phyloP scores from a whole-genome alignment of 2,888 invertebrate species.

The Ditula angustiorana region DNA sequence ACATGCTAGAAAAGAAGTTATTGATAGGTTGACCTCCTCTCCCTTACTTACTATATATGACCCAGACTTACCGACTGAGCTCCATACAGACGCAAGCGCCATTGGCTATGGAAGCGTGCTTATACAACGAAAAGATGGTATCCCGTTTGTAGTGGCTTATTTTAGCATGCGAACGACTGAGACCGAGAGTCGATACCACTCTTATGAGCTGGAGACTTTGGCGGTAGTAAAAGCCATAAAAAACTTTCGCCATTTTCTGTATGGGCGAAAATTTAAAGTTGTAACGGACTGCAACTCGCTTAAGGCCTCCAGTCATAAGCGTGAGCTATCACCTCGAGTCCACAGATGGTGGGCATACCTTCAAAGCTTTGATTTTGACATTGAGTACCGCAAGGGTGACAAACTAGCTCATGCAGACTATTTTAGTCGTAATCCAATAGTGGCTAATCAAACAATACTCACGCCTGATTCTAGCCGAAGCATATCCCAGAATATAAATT shows the following conservation, averaged over 20 bases:
- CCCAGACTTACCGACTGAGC: slow-evolving; percentile 26
- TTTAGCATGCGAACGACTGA: slow-evolving; percentile 34
- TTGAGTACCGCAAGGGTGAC: slow-evolving; percentile 1
- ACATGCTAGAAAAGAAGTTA: slow-evolving; percentile 16
- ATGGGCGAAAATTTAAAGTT: background rate
- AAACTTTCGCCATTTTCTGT: slow-evolving; percentile 22
- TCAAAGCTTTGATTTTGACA: slow-evolving; percentile 33
- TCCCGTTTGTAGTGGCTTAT: slow-evolving; percentile 19
- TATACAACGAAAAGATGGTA: slow-evolving; percentile 24
- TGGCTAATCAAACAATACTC: background rate
- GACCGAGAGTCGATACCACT: slow-evolving; percentile 25
- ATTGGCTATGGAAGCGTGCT: slow-evolving; percentile 40
- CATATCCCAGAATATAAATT: background rate
- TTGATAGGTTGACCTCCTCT: slow-evolving; percentile 24
- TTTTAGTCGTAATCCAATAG: background rate
- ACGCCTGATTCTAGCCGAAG: background rate
- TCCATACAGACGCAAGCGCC: slow-evolving; percentile 42
- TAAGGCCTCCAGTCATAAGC: background rate
- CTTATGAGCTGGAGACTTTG: slow-evolving; percentile 37
- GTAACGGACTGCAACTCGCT: slow-evolving; percentile 3
- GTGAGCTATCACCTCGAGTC: background rate
- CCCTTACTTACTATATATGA: slow-evolving; percentile 40
- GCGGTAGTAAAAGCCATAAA: slow-evolving; percentile 33
- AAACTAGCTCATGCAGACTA: background rate
- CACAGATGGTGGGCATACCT: slow-evolving; percentile 39